Base-by-base conservation (phyloP, 2,888 invertebrate genomes). In the Chaetoderma sp. region DNA sequence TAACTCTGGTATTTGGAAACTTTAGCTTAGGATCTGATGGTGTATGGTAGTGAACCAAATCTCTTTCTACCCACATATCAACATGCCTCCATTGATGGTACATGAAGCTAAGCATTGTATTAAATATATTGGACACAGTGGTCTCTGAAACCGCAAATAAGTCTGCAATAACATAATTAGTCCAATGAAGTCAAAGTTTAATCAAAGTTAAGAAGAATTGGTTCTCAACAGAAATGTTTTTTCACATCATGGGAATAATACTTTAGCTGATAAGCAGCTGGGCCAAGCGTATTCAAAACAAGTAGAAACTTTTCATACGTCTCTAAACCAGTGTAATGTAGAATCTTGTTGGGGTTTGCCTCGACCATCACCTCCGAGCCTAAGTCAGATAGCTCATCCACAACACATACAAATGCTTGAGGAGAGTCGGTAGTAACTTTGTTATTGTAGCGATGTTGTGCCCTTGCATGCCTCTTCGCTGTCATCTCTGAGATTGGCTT, bases 1-100 rank as follows among this genome's bases (percentile, higher is more conserved):
- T 73, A 0, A 73, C 65, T 32, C 74, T 32, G 3, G 67, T 67
- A 10, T 28, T 33, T 16, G 67, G 60, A 49, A 59, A 62, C 18
- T 57, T 25, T 16, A 1, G 13, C 45, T 59, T 59, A 25, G 63
- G 60, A 13, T 49, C 63, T 8, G 56, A 30, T 5, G 67, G 67
- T 1, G 16, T 60, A 47, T 65, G 72, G 27, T 47, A 54, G 18
- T 28, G 1, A 4, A 67, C 58, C n/a, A 67, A 18, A 13, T 54
- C 44, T 25, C 49, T 6, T 5, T 18, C 18, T 2, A 63, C 54
- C 66, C 61, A 66, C 23, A 57, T 54, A 4, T 62, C 36, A 6
- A 67, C 21, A 27, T 63, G 59, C 18, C 32, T 13, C 63, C 63
- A 54, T 42, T 63, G 55, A 13, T 16, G 42, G 16, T 33, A 30